Percentiles rank a stretch among this genome's conserved stretches.
Conservation (phyloP, 2,888 invertebrate genomes). For the Apotomis turbidana region DNA sequence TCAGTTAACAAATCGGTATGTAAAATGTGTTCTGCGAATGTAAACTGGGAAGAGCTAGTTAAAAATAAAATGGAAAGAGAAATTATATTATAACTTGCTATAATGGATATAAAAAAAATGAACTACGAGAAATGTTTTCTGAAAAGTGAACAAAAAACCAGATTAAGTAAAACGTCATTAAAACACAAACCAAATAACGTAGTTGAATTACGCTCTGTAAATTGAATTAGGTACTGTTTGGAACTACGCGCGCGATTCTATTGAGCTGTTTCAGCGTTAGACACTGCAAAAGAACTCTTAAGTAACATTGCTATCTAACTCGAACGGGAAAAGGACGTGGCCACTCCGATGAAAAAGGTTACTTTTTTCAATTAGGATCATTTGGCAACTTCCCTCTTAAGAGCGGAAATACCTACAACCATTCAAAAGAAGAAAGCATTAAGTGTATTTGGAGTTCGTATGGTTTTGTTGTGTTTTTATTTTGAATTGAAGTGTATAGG, state of each 20-base stretch:
- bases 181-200: background rate
- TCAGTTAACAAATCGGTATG: no score
- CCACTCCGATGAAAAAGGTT: constrained; percentile 38
- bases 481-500: background rate
- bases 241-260: constrained; percentile 14
- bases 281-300: constrained; percentile 31
- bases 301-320: constrained; percentile 38
- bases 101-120: no score
- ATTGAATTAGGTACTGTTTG: constrained; percentile 17
- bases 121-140: no score
- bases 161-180: background rate
- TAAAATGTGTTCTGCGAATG: no score
- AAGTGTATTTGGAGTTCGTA: background rate
- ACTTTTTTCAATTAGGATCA: constrained; percentile 46
- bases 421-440: constrained; percentile 1
- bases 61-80: no score
- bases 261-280: constrained; percentile 23
- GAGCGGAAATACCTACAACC: constrained; percentile 43
- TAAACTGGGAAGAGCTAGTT: no score
- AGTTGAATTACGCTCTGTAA: constrained; percentile 6
- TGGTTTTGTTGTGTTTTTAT: constrained; percentile 6
- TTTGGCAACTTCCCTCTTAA: constrained; percentile 47
- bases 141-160: no score
- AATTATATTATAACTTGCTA: no score
- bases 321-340: constrained; percentile 36